phyloP scores from a whole-genome alignment of 1,140 invertebrate genomes.

The Brachionus rotundiformis region DNA sequence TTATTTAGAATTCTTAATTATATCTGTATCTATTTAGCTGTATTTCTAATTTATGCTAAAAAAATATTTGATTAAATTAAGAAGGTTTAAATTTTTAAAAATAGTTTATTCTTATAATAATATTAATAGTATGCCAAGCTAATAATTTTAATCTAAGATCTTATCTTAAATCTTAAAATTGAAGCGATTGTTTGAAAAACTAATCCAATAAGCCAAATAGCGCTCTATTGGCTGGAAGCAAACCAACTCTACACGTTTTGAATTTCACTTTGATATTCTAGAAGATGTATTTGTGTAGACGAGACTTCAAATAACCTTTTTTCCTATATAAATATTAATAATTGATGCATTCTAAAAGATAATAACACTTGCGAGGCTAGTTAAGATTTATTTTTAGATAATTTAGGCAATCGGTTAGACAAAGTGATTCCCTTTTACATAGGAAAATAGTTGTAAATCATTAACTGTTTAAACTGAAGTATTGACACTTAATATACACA shows the following conservation, averaged over 20 bases:
- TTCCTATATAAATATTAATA: not conserved
- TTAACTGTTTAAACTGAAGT: not conserved
- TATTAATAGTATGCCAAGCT: not conserved
- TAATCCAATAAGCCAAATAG: not conserved
- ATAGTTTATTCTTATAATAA: not conserved
- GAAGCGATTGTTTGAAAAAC: not conserved
- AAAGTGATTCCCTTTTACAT: not conserved
- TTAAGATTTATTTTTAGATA: not conserved
- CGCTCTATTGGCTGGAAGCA: not conserved
- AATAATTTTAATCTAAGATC: not conserved
- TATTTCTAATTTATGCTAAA: not conserved
- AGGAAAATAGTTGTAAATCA: not conserved
- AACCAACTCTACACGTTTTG: not conserved
- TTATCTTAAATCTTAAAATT: not conserved
- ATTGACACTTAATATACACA: not conserved
- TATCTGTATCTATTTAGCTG: not conserved
- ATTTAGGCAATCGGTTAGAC: not conserved
- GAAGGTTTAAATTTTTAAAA: not conserved
- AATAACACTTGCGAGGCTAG: not conserved
- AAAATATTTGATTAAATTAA: not conserved
- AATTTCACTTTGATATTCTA: conserved; percentile 29
- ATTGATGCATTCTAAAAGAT: not conserved
- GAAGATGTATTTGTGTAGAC: not conserved
- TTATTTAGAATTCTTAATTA: not conserved
- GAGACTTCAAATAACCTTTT: not conserved